Conservation (phyloP, 2,888 invertebrate genomes). For the Taphrorychus bicolor region DNA sequence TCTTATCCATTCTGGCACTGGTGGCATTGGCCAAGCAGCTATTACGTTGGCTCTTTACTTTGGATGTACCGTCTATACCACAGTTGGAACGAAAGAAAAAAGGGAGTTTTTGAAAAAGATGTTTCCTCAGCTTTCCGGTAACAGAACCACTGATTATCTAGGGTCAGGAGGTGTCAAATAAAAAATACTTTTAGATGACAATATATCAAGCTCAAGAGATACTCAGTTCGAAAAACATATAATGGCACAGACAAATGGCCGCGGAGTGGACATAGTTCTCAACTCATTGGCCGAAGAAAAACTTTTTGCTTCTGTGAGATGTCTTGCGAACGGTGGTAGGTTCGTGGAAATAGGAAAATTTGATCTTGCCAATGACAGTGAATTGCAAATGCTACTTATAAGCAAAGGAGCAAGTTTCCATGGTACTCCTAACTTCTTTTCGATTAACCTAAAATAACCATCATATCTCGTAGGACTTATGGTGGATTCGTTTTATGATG, state of each 20-base stretch:
- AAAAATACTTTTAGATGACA: constrained; percentile 41
- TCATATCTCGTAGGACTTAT: too few relatives aligned
- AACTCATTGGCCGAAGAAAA: constrained; percentile 95
- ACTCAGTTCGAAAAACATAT: constrained; percentile 88
- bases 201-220: constrained; percentile 73
- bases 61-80: constrained; percentile 71
- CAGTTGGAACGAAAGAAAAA: constrained; percentile 73
- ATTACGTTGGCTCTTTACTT: constrained; percentile 70
- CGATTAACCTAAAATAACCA: too few relatives aligned
- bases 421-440: constrained; percentile 60
- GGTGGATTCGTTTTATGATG: constrained; percentile 63
- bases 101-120: constrained; percentile 66
- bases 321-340: constrained; percentile 68
- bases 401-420: constrained; percentile 77
- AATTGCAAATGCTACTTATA: constrained; percentile 71
- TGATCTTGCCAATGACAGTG: constrained; percentile 74
- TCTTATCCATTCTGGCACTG: constrained; percentile 67
- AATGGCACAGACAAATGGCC: constrained; percentile 78
- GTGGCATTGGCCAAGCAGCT: constrained; percentile 79
- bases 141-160: too few relatives aligned
- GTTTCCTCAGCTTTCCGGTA: constrained; percentile 56
- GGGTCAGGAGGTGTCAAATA: too few relatives aligned
- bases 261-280: constrained; percentile 88
- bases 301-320: constrained; percentile 73
- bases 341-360: constrained; percentile 90